Evolutionary conservation across 2,113 vertebrate species (phyloP), one percentile per base, ranked within the genome.

Genomic region (Notechis scutatus): DNA sequence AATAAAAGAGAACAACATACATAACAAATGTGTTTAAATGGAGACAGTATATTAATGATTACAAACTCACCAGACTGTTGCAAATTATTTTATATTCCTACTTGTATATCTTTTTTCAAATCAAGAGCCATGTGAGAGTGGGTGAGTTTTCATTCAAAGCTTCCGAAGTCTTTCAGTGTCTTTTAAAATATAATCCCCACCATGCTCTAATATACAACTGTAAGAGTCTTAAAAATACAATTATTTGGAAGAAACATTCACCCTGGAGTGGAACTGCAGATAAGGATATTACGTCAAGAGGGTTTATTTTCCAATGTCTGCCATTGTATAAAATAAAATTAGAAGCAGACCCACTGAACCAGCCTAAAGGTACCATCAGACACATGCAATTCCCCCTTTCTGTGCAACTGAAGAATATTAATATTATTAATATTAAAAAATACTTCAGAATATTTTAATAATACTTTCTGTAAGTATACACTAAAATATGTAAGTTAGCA

Each of bases 41-140:
- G 85, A 26, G 39, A 87, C 74, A 59, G 9, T 59, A 7, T 47
- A 91, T 59, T 91, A 86, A 57, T 91, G 54, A 91, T 57, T 57
- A 59, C 90, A 91, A 87, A 91, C 81, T 42, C n/a, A 74, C 14
- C 21, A 92, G 85, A 64, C 57, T 34, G 14, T 88, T 52, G 55
- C 86, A 74, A 42, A 92, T 92, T 54, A 88, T 55, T 92, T 91
- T 87, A 23, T 69, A 34, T 52, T 69, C 59, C 87, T 88, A 88
- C 45, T 21, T 88, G 86, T 29, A 29, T 69, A 52, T 55, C 47
- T 92, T 88, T 88, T n/a, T 74, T 15, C 34, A 92, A 87, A 42
- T 34, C 39, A 57, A 92, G 12, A 50, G 42, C 50, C 34, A 81
- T 20, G 47, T 52, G 15, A 50, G 11, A 12, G 6, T 18, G 8